Percentiles rank a stretch among this genome's conserved stretches.
Conservation (phyloP, 2,888 invertebrate genomes). For the Oligia strigilis region DNA sequence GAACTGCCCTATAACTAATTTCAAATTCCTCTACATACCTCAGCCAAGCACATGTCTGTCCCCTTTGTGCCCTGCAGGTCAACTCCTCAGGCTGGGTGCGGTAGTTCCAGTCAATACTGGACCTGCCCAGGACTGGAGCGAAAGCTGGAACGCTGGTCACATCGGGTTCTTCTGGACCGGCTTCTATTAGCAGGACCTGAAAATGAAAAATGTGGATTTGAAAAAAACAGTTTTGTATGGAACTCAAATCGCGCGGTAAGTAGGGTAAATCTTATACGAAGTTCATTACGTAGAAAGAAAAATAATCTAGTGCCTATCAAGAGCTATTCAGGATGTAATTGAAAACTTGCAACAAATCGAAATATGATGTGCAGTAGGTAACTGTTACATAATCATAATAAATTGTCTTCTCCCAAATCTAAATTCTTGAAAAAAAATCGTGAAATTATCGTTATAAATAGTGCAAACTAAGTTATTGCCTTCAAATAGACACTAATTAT, state of each 20-base stretch:
- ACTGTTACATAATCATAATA: too few relatives aligned
- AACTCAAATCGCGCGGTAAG: background rate
- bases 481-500: too few relatives aligned
- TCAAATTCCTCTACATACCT: conserved; percentile 73
- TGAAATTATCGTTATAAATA: too few relatives aligned
- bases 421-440: too few relatives aligned
- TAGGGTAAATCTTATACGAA: background rate
- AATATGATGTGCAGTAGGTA: too few relatives aligned
- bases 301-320: too few relatives aligned
- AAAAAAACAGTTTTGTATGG: background rate
- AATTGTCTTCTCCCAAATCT: too few relatives aligned
- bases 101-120: conserved; percentile 93
- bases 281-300: too few relatives aligned
- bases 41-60: conserved; percentile 91
- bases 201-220: conserved; percentile 5
- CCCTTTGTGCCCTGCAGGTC: conserved; percentile 91
- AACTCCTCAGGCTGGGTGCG: conserved; percentile 92
- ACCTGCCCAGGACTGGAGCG: conserved; percentile 90
- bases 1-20: background rate
- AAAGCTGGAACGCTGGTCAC: conserved; percentile 92
- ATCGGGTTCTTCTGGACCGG: conserved; percentile 92
- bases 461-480: too few relatives aligned
- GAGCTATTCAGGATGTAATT: too few relatives aligned
- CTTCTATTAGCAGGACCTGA: conserved; percentile 92
- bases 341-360: too few relatives aligned